Conservation (phyloP, 2,888 invertebrate species). For the Craniophora ligustri region DNA sequence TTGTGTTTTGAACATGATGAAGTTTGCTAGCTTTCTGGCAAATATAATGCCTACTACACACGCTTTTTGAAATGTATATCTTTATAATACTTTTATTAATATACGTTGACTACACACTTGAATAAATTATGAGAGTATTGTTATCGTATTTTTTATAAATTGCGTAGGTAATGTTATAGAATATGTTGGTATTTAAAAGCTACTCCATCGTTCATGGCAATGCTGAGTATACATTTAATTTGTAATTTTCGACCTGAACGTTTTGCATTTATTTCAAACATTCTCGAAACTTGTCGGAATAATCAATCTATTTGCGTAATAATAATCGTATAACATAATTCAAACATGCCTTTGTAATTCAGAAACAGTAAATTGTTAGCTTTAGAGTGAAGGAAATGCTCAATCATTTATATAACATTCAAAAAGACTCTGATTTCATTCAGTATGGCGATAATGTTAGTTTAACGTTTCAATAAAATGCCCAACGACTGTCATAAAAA, state of each 20-base stretch:
- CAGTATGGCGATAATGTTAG: constrained; percentile 37
- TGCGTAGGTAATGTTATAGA: too few relatives aligned
- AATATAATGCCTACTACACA: constrained; percentile 24
- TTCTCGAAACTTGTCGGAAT: constrained; percentile 18
- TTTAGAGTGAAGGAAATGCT: constrained; percentile 16
- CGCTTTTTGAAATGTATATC: neutral
- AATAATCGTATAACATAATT: constrained; percentile 20
- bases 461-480: constrained; percentile 54
- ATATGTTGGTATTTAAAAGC: too few relatives aligned
- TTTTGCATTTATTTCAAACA: constrained; percentile 24
- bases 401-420: constrained; percentile 34
- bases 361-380: constrained; percentile 3
- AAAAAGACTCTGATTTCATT: constrained; percentile 46
- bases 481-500: constrained; percentile 50
- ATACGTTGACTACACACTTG: too few relatives aligned
- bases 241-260: too few relatives aligned
- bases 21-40: constrained; percentile 20
- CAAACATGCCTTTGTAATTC: constrained; percentile 6
- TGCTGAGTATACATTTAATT: too few relatives aligned
- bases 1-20: constrained; percentile 39
- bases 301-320: constrained; percentile 19
- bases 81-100: too few relatives aligned
- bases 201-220: too few relatives aligned
- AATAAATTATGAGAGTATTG: too few relatives aligned
- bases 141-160: too few relatives aligned